Conservation (phyloP, 2,113 vertebrate genomes). For the Brachionichthys hirsutus region DNA sequence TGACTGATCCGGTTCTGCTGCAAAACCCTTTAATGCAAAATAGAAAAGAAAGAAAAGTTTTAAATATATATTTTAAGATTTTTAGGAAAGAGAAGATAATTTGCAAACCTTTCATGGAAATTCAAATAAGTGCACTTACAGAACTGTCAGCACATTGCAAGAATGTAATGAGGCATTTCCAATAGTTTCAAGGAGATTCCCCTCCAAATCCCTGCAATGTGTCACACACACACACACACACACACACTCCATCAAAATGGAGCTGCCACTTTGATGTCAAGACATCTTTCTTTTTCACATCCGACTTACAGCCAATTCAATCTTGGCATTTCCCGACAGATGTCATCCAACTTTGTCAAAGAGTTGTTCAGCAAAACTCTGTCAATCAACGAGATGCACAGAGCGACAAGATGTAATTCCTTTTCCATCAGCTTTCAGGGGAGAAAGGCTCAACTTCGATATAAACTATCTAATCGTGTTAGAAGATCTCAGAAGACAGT, state of each 20-base stretch:
- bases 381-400: conserved; percentile 40
- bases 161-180: conserved; percentile 88
- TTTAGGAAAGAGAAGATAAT: not conserved
- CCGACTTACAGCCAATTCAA: conserved; percentile 93
- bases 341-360: conserved; percentile 80
- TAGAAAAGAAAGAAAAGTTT: not conserved
- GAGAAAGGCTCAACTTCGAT: conserved; percentile 38
- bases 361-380: conserved; percentile 91
- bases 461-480: not conserved
- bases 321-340: conserved; percentile 89
- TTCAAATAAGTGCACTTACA: conserved; percentile 81
- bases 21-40: conserved; percentile 80
- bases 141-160: conserved; percentile 88
- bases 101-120: not conserved
- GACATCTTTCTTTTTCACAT: conserved; percentile 1
- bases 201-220: conserved; percentile 88
- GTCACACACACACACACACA: conserved; percentile 11
- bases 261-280: not conserved
- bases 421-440: not conserved
- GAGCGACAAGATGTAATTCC: too few species aligned
- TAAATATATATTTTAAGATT: not conserved
- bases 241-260: conserved; percentile 5
- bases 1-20: conserved; percentile 87
- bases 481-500: conserved; percentile 1
- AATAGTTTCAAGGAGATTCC: conserved; percentile 87